phyloP scores from a whole-genome alignment of 64 coral and sea anemone genomes.

The Hydrozoanthus tunicans region DNA sequence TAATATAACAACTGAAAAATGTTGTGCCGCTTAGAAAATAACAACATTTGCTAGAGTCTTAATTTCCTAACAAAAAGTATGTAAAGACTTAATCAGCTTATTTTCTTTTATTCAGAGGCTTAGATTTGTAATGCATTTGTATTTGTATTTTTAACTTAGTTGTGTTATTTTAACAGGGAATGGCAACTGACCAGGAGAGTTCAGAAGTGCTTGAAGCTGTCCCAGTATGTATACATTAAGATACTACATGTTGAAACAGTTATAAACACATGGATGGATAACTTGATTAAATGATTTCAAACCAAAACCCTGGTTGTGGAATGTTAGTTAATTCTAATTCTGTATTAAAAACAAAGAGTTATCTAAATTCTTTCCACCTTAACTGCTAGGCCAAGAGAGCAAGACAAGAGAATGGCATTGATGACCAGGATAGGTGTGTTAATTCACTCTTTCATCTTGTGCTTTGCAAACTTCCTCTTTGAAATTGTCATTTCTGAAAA shows the following conservation, averaged over 20 bases:
- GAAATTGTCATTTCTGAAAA: background rate
- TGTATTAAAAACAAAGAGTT: background rate
- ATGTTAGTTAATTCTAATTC: background rate
- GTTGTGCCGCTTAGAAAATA: constrained; percentile 33
- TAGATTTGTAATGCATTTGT: background rate
- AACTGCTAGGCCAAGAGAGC: constrained; percentile 59
- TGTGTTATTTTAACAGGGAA: constrained; percentile 58
- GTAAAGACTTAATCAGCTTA: too few relatives aligned
- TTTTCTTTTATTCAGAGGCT: background rate
- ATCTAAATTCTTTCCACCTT: background rate
- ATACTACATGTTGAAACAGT: constrained; percentile 36
- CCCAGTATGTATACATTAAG: constrained; percentile 62
- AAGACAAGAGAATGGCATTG: constrained; percentile 57
- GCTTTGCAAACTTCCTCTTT: constrained; percentile 37
- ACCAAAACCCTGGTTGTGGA: background rate
- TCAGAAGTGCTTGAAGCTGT: constrained; percentile 77
- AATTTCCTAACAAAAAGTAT: background rate
- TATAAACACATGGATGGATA: background rate
- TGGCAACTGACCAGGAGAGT: constrained; percentile 86
- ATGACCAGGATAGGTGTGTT: constrained; percentile 62
- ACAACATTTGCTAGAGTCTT: background rate
- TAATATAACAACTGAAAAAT: constrained; percentile 13
- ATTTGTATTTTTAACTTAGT: background rate
- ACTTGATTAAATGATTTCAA: constrained; percentile 19
- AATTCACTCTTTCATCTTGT: constrained; percentile 34